These are phyloP conservation scores for Nephrotoma guestfalica DNA, from an alignment of 2,888 invertebrate genomes.

Conservation along the genomic window DNA sequence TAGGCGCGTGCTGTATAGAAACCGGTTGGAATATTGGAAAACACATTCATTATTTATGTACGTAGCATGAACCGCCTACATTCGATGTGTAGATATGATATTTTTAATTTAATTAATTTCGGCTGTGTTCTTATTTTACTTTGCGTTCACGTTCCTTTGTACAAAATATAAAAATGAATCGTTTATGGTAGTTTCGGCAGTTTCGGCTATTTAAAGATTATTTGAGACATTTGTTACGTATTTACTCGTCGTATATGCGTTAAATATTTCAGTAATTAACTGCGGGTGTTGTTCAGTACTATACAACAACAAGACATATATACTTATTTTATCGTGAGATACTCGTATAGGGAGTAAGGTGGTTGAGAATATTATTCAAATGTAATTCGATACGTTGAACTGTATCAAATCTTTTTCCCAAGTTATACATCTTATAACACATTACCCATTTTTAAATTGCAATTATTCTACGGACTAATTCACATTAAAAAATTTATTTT, in stretches of 20 bases:
- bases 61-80: neutral
- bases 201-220: neutral
- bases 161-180: neutral
- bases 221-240: neutral
- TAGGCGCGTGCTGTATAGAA: neutral
- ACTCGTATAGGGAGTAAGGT: too few species aligned
- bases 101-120: neutral
- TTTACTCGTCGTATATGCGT: neutral
- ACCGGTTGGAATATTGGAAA: neutral
- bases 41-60: neutral
- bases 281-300: neutral
- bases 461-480: too few species aligned
- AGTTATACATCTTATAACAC: too few species aligned
- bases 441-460: too few species aligned
- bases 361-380: too few species aligned
- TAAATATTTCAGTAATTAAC: neutral
- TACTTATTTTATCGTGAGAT: too few species aligned
- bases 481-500: too few species aligned
- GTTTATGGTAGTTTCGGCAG: neutral
- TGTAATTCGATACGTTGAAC: too few species aligned
- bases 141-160: neutral
- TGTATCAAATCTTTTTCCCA: too few species aligned
- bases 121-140: neutral
- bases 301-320: too few species aligned
- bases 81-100: neutral